These are phyloP conservation scores for Acanthosepion esculentum DNA, from an alignment of 2,888 invertebrate genomes.

Conservation along the genomic window DNA sequence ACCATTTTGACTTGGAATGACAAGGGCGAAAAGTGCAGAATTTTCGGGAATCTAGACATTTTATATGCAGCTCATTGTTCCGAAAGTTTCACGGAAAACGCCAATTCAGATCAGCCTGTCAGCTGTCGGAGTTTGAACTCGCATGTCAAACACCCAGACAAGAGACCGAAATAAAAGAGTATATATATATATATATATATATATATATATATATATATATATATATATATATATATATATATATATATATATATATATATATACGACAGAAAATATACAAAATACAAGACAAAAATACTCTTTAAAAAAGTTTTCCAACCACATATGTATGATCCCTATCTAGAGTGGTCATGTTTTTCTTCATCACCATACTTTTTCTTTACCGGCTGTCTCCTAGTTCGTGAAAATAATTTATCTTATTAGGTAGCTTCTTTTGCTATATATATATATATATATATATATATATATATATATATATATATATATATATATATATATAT, in stretches of 20 bases:
- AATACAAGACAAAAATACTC: no score
- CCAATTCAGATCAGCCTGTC: neutral
- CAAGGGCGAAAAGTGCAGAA: neutral
- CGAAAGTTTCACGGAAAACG: neutral
- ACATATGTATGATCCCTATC: no score
- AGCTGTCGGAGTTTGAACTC: neutral
- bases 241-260: neutral
- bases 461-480: no score
- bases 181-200: neutral
- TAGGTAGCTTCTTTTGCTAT: no score
- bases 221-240: neutral
- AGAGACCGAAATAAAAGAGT: neutral
- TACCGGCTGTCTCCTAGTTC: no score
- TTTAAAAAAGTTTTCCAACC: no score
- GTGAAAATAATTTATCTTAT: no score
- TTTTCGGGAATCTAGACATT: neutral
- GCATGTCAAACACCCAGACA: neutral
- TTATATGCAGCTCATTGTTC: neutral
- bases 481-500: no score
- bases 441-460: no score
- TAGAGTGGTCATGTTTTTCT: no score
- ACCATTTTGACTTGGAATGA: neutral
- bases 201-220: neutral
- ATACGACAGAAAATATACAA: no score
- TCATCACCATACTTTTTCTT: no score